A percentile compares a stretch with the other conserved stretches of the same genome.
These are phyloP conservation scores for Ameiurus melas DNA, from an alignment of 2,113 vertebrate species.

Conservation along the genomic window DNA sequence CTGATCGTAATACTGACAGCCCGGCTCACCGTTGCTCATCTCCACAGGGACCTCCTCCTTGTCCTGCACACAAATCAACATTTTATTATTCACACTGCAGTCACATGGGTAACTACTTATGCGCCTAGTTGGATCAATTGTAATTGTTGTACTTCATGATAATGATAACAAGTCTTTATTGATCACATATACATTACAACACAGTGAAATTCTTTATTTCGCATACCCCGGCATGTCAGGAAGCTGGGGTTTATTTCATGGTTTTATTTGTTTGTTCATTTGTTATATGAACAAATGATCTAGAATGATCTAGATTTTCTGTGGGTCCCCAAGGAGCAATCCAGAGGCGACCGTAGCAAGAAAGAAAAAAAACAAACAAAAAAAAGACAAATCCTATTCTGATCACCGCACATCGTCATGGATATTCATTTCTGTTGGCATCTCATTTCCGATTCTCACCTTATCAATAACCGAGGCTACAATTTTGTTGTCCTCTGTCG, in stretches of 20 bases:
- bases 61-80: conserved; percentile 73
- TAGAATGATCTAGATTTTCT: not conserved
- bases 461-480: conserved; percentile 73
- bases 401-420: not conserved
- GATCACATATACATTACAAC: too few relatives aligned
- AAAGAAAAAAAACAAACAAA: not conserved
- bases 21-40: conserved; percentile 91
- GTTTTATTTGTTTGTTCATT: not conserved
- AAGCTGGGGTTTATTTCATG: not conserved
- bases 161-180: too few relatives aligned
- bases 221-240: too few relatives aligned
- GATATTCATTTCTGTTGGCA: too few relatives aligned
- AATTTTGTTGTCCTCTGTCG: conserved; percentile 80
- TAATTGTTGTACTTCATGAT: not conserved
- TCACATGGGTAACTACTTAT: not conserved
- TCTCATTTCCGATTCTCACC: conserved; percentile 56
- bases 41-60: conserved; percentile 93
- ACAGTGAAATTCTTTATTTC: too few relatives aligned
- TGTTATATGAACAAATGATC: not conserved
- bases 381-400: not conserved
- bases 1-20: conserved; percentile 95
- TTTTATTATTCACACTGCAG: not conserved
- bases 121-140: not conserved
- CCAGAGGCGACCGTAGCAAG: not conserved
- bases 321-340: not conserved